Evolutionary conservation across 2,797 vertebrate genomes (phyloP), one percentile per base, ranked within the genome.

Genomic region (Hydrolagus colliei): DNA sequence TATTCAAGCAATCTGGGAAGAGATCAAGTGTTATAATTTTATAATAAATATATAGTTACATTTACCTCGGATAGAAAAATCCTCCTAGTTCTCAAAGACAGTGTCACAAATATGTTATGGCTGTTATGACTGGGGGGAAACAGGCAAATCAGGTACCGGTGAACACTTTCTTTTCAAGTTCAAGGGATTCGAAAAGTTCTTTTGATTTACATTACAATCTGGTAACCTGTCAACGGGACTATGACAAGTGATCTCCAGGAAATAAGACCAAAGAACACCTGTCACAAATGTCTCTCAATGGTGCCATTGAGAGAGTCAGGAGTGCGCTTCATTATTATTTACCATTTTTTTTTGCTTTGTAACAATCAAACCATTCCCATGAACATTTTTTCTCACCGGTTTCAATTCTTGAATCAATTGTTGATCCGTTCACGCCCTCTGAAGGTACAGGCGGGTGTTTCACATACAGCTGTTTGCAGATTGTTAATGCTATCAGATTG

Each of bases 391-490:
- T 59, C 86, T 86, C 92, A 99, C 98, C 95, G 90, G 89, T 94
- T 90, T 98, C 96, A 73, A 93, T 91, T 87, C 95, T 89, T 16
- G 96, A 93, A 73, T 97, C 95, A 65, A 98, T 95, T 86, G 94
- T 90, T 86, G 95, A 93, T 0, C 91, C 90, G 80, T 52, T 52
- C 41, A 52, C 41, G 41, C 94, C 92, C 0, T 96, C 94, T 4
- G 93, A 95, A 18, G 94, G 91, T 65, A 94, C 88, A 88, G 92
- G 86, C 0, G 41, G 90, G 79, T 93, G 92, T 87, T 87, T 94
- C 90, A 90, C 96, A 90, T 97, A 98, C 85, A 95, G 91, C 1
- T 95, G 90, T 88, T 97, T 98, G 90, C 98, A 99, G 35, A 98
- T 86, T 87, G 89, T 89, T 86, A 99, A 88, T 74, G 95, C 96